Evolutionary conservation across 2,113 vertebrate genomes (phyloP).

Genomic region (Nesogale talazaci): DNA sequence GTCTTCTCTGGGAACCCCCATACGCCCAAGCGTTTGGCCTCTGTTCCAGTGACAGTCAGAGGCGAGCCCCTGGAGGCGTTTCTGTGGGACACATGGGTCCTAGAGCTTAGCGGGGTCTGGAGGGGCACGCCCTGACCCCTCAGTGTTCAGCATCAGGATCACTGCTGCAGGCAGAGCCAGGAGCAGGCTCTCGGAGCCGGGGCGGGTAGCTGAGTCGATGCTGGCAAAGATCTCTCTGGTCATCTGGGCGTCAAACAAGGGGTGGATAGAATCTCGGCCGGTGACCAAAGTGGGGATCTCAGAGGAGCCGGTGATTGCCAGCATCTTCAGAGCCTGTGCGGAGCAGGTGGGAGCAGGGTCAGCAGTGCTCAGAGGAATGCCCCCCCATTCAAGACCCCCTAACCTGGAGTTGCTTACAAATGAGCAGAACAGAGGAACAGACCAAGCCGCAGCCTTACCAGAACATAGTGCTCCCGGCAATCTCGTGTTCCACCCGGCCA

Average conservation of each 20-base stretch:
- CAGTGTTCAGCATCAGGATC: constrained; percentile 89
- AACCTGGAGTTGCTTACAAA: neutral
- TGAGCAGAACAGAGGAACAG: no score
- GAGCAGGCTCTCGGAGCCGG: constrained; percentile 89
- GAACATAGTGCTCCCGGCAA: neutral
- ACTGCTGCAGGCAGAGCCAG: constrained; percentile 90
- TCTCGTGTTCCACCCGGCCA: neutral
- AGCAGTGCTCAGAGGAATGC: constrained; percentile 74
- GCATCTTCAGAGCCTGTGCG: constrained; percentile 92
- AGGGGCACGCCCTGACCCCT: constrained; percentile 86
- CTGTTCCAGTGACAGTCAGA: neutral
- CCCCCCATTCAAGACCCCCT: constrained; percentile 62
- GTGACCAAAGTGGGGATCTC: constrained; percentile 83
- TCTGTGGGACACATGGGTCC: neutral
- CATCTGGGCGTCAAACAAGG: constrained; percentile 91
- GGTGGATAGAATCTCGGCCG: constrained; percentile 83
- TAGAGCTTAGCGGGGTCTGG: neutral
- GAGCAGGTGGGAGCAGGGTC: neutral
- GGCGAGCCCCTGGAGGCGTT: neutral
- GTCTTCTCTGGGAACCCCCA: constrained; percentile 2
- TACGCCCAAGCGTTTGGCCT: neutral
- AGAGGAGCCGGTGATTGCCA: constrained; percentile 90
- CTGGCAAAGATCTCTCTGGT: constrained; percentile 97
- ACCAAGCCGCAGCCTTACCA: neutral
- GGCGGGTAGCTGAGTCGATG: constrained; percentile 93